Conservation (phyloP, 2,888 invertebrate genomes). For the Harmothoe impar region DNA sequence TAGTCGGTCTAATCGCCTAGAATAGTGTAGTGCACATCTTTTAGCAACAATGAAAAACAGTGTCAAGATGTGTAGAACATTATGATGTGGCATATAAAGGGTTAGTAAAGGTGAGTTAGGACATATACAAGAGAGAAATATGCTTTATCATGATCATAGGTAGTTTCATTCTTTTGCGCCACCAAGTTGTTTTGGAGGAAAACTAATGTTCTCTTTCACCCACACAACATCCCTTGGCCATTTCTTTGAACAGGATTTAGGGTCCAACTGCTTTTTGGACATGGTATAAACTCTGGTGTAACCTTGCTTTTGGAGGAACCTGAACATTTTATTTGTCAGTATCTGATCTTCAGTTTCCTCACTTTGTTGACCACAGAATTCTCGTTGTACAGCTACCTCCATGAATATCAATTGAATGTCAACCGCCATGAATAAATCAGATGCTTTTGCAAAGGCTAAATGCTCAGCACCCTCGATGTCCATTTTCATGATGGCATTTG, state of each 20-base stretch:
- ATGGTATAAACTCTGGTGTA: background rate
- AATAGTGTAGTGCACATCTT: no score
- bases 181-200: no score
- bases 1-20: no score
- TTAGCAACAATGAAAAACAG: no score
- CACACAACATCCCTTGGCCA: background rate
- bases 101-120: no score
- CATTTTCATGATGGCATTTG: background rate
- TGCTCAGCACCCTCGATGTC: conserved; percentile 12
- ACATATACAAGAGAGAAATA: no score
- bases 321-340: background rate
- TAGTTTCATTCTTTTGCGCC: no score
- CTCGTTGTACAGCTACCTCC: background rate
- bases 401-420: background rate
- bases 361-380: background rate
- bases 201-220: background rate
- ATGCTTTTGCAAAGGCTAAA: background rate
- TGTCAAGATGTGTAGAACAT: no score
- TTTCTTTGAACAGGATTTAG: background rate
- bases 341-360: background rate
- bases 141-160: no score
- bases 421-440: background rate
- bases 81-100: no score
- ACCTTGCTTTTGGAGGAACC: background rate
- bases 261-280: background rate